phyloP scores from a whole-genome alignment of 1,140 invertebrate species.

The Antheraea mylitta region DNA sequence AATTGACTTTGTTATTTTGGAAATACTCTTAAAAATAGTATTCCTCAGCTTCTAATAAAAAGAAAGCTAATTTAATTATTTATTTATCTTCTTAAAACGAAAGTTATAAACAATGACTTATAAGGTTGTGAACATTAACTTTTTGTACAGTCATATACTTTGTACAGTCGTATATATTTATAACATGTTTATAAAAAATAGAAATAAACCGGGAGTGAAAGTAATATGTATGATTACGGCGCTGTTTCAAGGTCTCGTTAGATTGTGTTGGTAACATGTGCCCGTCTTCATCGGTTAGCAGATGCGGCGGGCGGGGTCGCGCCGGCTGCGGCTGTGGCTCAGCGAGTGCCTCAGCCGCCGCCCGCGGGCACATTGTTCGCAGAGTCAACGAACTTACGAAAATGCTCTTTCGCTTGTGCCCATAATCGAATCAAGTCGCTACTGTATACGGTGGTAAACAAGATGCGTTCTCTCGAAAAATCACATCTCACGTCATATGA shows the following conservation, averaged over 20 bases:
- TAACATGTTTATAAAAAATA: not conserved
- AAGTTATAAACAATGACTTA: too few relatives aligned
- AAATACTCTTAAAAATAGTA: too few relatives aligned
- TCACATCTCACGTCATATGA: conserved; percentile 37
- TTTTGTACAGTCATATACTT: not conserved
- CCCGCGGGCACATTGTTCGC: conserved; percentile 67
- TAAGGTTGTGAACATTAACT: not conserved
- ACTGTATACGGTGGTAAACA: conserved; percentile 64
- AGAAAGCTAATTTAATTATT: too few relatives aligned
- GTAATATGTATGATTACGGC: not conserved
- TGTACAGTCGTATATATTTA: not conserved
- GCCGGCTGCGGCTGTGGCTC: conserved; percentile 19
- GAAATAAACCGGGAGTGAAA: not conserved
- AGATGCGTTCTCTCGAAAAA: conserved; percentile 41
- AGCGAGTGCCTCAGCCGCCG: conserved; percentile 19
- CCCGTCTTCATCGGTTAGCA: conserved; percentile 57
- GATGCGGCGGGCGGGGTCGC: conserved; percentile 57
- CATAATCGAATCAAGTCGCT: conserved; percentile 67
- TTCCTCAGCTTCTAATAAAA: too few relatives aligned
- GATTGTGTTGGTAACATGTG: conserved; percentile 39
- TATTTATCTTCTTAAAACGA: too few relatives aligned
- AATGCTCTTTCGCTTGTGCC: conserved; percentile 69
- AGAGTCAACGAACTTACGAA: conserved; percentile 74
- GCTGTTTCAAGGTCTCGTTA: not conserved
- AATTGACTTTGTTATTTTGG: too few relatives aligned